Evolutionary conservation across 2,797 vertebrate species (phyloP), one percentile per base, ranked within the genome.

Genomic region (Aplochiton taeniatus): DNA sequence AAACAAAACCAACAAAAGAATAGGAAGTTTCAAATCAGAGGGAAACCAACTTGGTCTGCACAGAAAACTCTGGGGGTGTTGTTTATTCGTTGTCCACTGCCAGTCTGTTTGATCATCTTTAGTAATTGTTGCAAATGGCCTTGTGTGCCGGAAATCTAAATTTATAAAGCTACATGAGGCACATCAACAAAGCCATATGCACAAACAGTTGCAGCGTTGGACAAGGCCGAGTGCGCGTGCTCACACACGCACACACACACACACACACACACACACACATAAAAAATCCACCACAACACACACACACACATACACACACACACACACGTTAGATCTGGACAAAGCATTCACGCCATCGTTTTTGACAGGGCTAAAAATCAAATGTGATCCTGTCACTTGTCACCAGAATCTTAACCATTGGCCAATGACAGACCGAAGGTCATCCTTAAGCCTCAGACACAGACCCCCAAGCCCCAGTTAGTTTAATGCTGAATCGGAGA

Each of bases 401-500:
- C 75, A 76, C 80, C 84, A 65, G 13, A 31, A 31, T 6, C 31
- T 31, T 31, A 31, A 31, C 31, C 31, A 31, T 31, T 79, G 81
- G 60, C 79, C 78, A 84, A 78, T 65, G 77, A 72, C 70, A 65
- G 70, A 68, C 13, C 60, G 72, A 78, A 85, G 86, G 85, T 81
- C 83, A 80, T 67, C 68, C 74, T 50, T 52, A 31, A 31, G 31
- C 31, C 47, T 12, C 47, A 48, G 47, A 14, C 47, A 48, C 11
- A 48, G 8, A 48, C 14, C 47, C 14, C 47, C 11, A 14, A 48
- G 11, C 11, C 11, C 47, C 47, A 12, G 4, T 14, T 12, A 14
- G 47, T 48, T 48, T 14, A 48, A 12, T 48, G 47, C 47, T 48
- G 47, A 48, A 48, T 14, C 4, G 14, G 47, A 54, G 19, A 54